Evolutionary conservation across 2,113 vertebrate genomes (phyloP).

Genomic region (Hyla sarda): DNA sequence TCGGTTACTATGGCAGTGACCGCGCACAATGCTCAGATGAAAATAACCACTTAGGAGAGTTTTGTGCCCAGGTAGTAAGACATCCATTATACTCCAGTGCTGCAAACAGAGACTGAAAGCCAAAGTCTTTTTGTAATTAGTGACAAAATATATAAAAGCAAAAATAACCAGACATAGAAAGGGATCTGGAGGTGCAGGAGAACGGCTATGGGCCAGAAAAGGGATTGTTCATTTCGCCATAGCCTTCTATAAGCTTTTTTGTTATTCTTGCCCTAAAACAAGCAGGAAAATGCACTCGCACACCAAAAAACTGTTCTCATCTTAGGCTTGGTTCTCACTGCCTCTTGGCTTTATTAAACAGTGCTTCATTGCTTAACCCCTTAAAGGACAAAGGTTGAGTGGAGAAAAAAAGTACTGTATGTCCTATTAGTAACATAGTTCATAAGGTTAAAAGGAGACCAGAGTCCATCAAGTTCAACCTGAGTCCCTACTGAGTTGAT

Average conservation of each 20-base stretch:
- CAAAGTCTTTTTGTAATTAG: background rate
- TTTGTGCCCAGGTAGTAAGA: background rate
- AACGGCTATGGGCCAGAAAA: background rate
- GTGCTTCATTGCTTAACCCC: too few relatives aligned
- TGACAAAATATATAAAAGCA: background rate
- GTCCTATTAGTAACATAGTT: too few relatives aligned
- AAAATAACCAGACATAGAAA: background rate
- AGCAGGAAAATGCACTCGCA: too few relatives aligned
- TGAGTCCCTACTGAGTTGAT: too few relatives aligned
- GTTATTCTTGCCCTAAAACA: background rate
- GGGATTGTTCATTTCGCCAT: background rate
- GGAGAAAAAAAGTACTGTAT: too few relatives aligned
- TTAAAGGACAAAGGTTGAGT: too few relatives aligned
- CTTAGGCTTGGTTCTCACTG: too few relatives aligned
- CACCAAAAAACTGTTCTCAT: background rate
- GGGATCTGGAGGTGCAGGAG: background rate
- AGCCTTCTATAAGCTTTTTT: too few relatives aligned
- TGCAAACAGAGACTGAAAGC: background rate
- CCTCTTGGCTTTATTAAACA: too few relatives aligned
- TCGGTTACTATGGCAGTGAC: constrained; percentile 7
- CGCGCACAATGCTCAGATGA: background rate
- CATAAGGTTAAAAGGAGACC: too few relatives aligned
- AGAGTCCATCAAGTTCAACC: too few relatives aligned
- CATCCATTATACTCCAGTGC: background rate
- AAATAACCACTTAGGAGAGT: background rate